Evolutionary conservation across 1,140 invertebrate genomes (phyloP).

Genomic region (Meloidogyne floridensis): DNA sequence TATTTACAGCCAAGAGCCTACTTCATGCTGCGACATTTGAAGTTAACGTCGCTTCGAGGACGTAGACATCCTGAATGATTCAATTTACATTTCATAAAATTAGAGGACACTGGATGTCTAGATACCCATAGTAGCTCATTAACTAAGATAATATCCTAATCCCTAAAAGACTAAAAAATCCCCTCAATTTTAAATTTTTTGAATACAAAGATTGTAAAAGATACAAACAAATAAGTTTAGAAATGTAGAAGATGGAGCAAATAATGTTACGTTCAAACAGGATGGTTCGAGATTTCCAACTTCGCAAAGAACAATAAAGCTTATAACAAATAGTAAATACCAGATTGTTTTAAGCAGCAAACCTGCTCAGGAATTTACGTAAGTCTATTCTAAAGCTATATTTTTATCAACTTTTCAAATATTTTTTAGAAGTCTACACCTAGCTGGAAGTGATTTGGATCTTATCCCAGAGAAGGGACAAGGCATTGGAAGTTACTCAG

Average conservation of each 20-base stretch:
- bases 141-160: no score
- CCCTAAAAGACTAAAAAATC: no score
- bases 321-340: constrained; percentile 38
- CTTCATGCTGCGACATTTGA: no score
- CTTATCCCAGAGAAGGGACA: constrained; percentile 26
- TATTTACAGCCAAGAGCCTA: no score
- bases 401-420: no score
- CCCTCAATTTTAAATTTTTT: no score
- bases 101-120: no score
- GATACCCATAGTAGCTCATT: no score
- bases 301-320: constrained; percentile 37
- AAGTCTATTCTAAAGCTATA: neutral
- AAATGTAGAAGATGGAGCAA: neutral
- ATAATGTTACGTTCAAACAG: constrained; percentile 37
- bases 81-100: no score
- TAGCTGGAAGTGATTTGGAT: constrained; percentile 50
- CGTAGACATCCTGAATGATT: no score
- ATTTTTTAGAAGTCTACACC: constrained; percentile 38
- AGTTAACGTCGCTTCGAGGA: no score
- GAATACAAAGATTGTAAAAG: no score
- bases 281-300: constrained; percentile 38
- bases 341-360: constrained; percentile 34
- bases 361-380: constrained; percentile 40
- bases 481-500: constrained; percentile 37
- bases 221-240: neutral